Percentiles rank a stretch among this genome's conserved stretches.
Conservation (phyloP, 2,797 vertebrate species). For the Chloroceryle amazona region DNA sequence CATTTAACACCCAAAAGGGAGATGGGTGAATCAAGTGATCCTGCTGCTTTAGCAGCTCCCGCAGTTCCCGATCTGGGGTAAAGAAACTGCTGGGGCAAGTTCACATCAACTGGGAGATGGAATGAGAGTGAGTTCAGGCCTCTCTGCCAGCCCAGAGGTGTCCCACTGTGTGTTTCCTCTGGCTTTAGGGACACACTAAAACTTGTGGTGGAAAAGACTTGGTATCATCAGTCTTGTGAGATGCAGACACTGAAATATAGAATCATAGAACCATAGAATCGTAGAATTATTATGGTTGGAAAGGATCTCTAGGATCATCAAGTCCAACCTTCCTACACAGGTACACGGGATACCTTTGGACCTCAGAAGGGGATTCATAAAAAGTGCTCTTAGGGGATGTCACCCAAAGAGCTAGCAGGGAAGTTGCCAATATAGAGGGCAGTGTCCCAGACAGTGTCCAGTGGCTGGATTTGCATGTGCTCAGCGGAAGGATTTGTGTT, state of each 20-base stretch:
- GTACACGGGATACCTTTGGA: rapidly evolving
- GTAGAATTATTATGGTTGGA: too few relatives aligned
- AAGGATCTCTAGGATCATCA: too few relatives aligned
- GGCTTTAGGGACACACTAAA: background rate
- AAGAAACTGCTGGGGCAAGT: background rate
- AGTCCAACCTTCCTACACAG: background rate
- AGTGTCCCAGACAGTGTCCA: background rate
- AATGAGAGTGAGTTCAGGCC: background rate
- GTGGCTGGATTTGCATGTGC: background rate
- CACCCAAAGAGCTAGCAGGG: background rate
- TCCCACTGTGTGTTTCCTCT: background rate
- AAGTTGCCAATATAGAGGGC: background rate
- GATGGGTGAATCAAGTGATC: background rate
- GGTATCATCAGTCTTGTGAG: background rate
- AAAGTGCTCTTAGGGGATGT: background rate
- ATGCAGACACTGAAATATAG: background rate
- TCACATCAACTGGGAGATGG: background rate
- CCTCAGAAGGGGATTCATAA: background rate
- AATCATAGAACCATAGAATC: too few relatives aligned
- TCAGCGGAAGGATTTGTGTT: background rate
- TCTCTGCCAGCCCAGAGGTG: background rate
- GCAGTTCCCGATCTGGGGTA: too few relatives aligned
- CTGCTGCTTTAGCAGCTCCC: background rate
- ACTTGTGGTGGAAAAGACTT: background rate
- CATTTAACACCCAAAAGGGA: background rate